Percentiles rank a stretch among this genome's conserved stretches.
Evolutionary conservation across 1,140 invertebrate genomes (phyloP).

Genomic region (Phymastichus coffea): DNA sequence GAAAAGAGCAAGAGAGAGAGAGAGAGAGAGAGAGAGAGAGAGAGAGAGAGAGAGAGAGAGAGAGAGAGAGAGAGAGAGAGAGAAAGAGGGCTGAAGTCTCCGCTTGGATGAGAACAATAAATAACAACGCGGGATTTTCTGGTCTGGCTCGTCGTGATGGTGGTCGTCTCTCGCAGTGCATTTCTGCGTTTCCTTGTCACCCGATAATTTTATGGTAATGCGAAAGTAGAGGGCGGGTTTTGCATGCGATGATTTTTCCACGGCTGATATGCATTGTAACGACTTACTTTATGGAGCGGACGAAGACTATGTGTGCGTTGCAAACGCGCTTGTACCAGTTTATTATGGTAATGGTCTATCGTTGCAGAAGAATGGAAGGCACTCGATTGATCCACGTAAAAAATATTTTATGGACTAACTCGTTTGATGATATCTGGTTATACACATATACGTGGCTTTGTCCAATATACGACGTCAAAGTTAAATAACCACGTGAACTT

Average conservation of each 20-base stretch:
- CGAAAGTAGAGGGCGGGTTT: neutral
- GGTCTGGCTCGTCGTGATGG: too few species aligned
- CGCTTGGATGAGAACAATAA: conserved; percentile 51
- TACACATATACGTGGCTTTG: too few species aligned
- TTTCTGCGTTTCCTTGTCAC: too few species aligned
- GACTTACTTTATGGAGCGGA: conserved; percentile 15
- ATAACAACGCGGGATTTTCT: conserved; percentile 45
- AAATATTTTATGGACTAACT: too few species aligned
- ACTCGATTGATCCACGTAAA: too few species aligned
- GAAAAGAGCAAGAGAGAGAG: neutral
- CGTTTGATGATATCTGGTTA: too few species aligned
- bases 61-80: conserved; percentile 14
- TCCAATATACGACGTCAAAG: too few species aligned
- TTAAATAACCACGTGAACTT: too few species aligned
- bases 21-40: neutral
- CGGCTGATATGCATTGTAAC: neutral
- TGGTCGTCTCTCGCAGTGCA: neutral
- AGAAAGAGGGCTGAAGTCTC: conserved; percentile 6
- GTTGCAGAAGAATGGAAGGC: too few species aligned
- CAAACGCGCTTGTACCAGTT: too few species aligned
- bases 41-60: neutral
- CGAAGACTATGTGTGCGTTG: too few species aligned
- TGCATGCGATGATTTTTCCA: neutral
- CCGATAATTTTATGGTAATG: conserved; percentile 16
- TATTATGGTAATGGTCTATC: too few species aligned